A percentile compares a stretch with the other conserved stretches of the same genome.
phyloP scores from a whole-genome alignment of 2,797 vertebrate genomes.

The Falco columbarius region DNA sequence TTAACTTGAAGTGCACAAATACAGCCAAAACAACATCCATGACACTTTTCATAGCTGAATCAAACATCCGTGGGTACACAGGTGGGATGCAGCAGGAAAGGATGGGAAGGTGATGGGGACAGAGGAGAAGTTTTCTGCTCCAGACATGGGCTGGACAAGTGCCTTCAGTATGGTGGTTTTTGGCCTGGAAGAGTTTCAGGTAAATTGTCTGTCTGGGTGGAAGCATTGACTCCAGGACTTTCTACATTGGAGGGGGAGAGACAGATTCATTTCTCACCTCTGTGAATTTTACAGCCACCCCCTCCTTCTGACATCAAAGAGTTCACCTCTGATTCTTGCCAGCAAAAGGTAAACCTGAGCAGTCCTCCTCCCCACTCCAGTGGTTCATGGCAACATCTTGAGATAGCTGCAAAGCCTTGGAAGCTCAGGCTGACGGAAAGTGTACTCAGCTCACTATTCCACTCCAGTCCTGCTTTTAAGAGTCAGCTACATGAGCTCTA shows the following conservation, averaged over 20 bases:
- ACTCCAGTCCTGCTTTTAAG: neutral
- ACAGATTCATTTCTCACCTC: neutral
- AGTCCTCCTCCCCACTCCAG: neutral
- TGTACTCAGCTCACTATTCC: neutral
- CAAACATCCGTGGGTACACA: neutral
- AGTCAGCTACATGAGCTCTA: neutral
- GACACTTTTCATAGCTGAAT: fast-evolving
- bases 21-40: neutral
- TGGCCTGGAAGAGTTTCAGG: neutral
- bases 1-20: neutral
- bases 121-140: neutral
- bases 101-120: neutral
- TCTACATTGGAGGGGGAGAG: neutral
- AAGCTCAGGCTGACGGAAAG: neutral
- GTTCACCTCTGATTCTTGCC: neutral
- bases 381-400: neutral
- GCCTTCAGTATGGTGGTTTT: neutral
- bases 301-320: neutral
- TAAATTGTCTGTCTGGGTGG: neutral
- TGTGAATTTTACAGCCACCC: neutral
- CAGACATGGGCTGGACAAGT: neutral
- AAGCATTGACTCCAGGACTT: neutral
- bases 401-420: neutral
- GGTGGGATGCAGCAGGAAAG: neutral
- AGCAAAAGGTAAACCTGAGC: neutral